Evolutionary conservation across 1,140 invertebrate species (phyloP).

Genomic region (Nasonia vitripennis): DNA sequence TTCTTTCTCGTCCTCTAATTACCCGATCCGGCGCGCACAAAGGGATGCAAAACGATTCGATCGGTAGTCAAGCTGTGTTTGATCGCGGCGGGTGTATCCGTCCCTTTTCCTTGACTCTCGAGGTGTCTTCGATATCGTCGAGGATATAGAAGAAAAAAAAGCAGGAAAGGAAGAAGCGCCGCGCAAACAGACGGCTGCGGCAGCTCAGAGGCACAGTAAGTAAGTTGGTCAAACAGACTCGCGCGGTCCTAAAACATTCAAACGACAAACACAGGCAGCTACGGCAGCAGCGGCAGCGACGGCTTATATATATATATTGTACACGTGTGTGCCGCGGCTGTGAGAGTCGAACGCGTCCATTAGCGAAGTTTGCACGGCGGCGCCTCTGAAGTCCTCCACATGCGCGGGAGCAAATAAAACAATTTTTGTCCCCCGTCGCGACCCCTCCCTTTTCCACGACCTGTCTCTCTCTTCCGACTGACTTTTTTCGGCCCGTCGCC

Average conservation of each 20-base stretch:
- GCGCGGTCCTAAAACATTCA: constrained; percentile 71
- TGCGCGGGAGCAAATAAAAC: constrained; percentile 34
- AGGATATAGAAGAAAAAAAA: constrained; percentile 17
- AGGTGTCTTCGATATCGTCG: constrained; percentile 16
- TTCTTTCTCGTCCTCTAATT: not conserved
- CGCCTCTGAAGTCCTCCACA: constrained; percentile 67
- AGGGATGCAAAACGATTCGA: not conserved
- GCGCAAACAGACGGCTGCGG: constrained; percentile 62
- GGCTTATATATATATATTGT: not conserved
- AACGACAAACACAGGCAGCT: constrained; percentile 70
- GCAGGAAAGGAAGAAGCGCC: constrained; percentile 31
- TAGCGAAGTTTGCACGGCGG: constrained; percentile 75
- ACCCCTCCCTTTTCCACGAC: constrained; percentile 27
- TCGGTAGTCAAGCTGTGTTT: constrained; percentile 22
- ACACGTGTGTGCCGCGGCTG: constrained; percentile 45
- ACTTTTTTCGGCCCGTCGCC: not conserved
- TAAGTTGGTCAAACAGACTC: constrained; percentile 71
- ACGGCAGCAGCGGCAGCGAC: constrained; percentile 41
- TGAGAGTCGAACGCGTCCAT: constrained; percentile 63
- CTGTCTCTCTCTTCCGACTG: constrained; percentile 24
- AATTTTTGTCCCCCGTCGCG: constrained; percentile 35
- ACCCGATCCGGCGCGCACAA: not conserved
- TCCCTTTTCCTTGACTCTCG: not conserved
- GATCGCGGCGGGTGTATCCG: not conserved
- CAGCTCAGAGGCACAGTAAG: constrained; percentile 71